Evolutionary conservation across 2,113 vertebrate genomes (phyloP).

Genomic region (Rhegmatorhina hoffmannsi): DNA sequence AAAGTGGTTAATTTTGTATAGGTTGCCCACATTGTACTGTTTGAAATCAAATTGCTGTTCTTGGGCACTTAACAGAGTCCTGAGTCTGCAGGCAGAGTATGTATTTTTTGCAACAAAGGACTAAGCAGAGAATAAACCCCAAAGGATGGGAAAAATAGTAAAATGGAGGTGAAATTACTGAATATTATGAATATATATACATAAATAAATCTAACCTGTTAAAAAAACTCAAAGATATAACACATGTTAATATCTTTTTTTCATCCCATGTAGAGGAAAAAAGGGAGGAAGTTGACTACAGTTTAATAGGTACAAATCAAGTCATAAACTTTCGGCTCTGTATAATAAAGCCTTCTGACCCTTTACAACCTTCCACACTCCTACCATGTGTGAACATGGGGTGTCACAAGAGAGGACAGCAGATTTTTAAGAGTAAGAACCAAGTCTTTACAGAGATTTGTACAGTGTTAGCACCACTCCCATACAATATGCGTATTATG

Average conservation of each 20-base stretch:
- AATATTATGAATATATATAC: background rate
- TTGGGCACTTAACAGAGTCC: background rate
- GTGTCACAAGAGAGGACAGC: background rate
- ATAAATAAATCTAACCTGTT: background rate
- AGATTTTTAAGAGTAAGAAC: background rate
- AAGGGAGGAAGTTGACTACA: background rate
- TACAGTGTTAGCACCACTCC: background rate
- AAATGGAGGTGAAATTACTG: background rate
- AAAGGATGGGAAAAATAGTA: background rate
- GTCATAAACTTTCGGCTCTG: background rate
- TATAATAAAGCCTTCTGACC: background rate
- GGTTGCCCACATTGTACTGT: accelerated
- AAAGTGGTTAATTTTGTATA: background rate
- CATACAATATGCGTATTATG: background rate
- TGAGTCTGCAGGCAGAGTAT: background rate
- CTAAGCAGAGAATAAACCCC: background rate
- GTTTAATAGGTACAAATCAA: background rate
- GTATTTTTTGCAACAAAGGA: background rate
- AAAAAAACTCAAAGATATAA: background rate
- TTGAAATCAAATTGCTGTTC: background rate
- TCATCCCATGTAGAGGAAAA: background rate
- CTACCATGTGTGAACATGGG: background rate
- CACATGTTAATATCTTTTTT: background rate
- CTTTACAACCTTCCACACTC: background rate
- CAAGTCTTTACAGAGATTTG: background rate